Evolutionary conservation across 2,888 invertebrate species (phyloP).

Genomic region (Cosmia pyralina): DNA sequence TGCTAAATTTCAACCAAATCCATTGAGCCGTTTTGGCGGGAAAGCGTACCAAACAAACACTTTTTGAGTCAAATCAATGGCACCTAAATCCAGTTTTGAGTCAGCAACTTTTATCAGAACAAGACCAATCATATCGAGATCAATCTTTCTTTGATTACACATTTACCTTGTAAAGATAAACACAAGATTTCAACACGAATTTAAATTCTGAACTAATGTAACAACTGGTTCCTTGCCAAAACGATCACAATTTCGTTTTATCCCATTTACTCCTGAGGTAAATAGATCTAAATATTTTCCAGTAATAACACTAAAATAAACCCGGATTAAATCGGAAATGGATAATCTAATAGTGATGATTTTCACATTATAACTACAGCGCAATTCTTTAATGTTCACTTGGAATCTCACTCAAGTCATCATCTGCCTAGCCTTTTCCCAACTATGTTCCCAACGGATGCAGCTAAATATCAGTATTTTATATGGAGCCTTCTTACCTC

Average conservation of each 20-base stretch:
- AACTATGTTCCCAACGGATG: too few species aligned
- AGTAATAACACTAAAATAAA: background rate
- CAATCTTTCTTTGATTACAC: slow-evolving; percentile 11
- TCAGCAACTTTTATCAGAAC: slow-evolving; percentile 2
- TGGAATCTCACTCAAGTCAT: background rate
- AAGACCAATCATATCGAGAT: background rate
- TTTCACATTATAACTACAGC: background rate
- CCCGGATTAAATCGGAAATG: background rate
- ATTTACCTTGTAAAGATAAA: slow-evolving; percentile 27
- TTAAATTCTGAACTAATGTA: slow-evolving; percentile 35
- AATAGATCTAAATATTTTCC: slow-evolving; percentile 33
- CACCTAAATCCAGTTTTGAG: background rate
- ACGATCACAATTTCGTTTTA: slow-evolving; percentile 7
- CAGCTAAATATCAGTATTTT: too few species aligned
- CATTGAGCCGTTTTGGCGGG: background rate
- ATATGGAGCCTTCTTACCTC: too few species aligned
- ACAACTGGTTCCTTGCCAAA: slow-evolving; percentile 38
- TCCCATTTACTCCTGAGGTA: slow-evolving; percentile 18
- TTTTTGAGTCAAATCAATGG: background rate
- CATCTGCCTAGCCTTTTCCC: too few species aligned
- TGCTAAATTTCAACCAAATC: too few species aligned
- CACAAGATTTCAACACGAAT: slow-evolving; percentile 16
- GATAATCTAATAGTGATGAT: background rate
- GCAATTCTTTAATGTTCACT: background rate
- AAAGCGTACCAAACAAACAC: too few species aligned